Conservation (phyloP, 2,113 vertebrate genomes). For the Probosciger aterrimus region DNA sequence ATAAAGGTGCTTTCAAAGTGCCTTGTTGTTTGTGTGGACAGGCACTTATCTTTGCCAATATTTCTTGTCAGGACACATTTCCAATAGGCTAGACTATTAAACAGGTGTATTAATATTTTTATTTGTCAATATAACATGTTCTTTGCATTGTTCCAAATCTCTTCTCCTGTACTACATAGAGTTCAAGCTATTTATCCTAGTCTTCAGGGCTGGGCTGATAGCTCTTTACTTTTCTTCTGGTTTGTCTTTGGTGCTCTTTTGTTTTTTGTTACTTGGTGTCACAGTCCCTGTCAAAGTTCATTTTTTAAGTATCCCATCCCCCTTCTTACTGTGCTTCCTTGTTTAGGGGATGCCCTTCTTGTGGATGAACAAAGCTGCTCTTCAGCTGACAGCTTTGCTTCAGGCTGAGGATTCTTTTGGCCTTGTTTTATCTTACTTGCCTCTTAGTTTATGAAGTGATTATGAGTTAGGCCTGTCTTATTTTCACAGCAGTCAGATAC, state of each 20-base stretch:
- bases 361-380: background rate
- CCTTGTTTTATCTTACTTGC: background rate
- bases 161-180: background rate
- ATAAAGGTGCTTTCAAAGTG: background rate
- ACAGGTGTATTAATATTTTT: background rate
- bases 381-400: background rate
- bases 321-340: background rate
- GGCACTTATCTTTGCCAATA: background rate
- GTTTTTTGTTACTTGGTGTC: background rate
- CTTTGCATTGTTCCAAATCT: background rate
- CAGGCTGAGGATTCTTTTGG: background rate
- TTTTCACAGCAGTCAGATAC: conserved; percentile 78
- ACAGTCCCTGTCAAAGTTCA: background rate
- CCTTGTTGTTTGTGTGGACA: background rate
- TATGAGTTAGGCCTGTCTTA: background rate
- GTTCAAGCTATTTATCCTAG: background rate
- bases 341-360: background rate
- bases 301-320: background rate
- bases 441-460: background rate
- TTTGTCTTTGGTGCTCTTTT: background rate
- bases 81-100: background rate
- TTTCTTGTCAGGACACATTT: background rate
- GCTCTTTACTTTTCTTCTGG: background rate
- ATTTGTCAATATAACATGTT: background rate
- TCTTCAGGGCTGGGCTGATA: background rate